Evolutionary conservation across 2,797 vertebrate species (phyloP).

Genomic region (Macropodus opercularis): DNA sequence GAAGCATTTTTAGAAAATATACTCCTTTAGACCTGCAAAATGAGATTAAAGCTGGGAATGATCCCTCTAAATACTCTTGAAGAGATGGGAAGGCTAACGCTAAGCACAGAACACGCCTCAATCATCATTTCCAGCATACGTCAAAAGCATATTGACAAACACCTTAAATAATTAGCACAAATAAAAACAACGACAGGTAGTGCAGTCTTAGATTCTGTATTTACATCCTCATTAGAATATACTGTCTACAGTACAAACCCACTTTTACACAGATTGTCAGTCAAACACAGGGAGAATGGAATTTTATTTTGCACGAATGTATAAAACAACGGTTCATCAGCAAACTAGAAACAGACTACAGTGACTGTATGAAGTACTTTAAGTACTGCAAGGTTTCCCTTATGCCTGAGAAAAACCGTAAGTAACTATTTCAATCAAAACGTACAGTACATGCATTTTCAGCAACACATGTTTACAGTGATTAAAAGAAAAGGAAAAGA

Average conservation of each 20-base stretch:
- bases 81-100: slow-evolving; percentile 53
- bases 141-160: slow-evolving; percentile 69
- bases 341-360: slow-evolving; percentile 45
- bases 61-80: slow-evolving; percentile 66
- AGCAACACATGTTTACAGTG: slow-evolving; percentile 48
- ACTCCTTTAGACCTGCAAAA: slow-evolving; percentile 73
- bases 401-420: slow-evolving; percentile 63
- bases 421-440: slow-evolving; percentile 58
- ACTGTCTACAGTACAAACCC: slow-evolving; percentile 61
- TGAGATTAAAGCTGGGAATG: slow-evolving; percentile 61
- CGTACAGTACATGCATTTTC: slow-evolving; percentile 68
- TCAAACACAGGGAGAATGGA: slow-evolving; percentile 47
- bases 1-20: slow-evolving; percentile 83
- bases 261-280: slow-evolving; percentile 78
- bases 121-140: slow-evolving; percentile 61
- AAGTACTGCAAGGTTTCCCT: slow-evolving; percentile 38
- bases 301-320: slow-evolving; percentile 46
- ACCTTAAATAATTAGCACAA: slow-evolving; percentile 70
- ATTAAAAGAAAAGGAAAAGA: slow-evolving; percentile 16
- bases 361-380: slow-evolving; percentile 44
- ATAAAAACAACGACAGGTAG: slow-evolving; percentile 73
- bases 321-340: slow-evolving; percentile 53
- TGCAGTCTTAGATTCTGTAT: slow-evolving; percentile 70
- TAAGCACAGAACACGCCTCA: slow-evolving; percentile 54
- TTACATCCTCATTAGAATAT: slow-evolving; percentile 67